Base-by-base conservation (phyloP, 2,888 invertebrate species). In the Nysson spinosus region DNA sequence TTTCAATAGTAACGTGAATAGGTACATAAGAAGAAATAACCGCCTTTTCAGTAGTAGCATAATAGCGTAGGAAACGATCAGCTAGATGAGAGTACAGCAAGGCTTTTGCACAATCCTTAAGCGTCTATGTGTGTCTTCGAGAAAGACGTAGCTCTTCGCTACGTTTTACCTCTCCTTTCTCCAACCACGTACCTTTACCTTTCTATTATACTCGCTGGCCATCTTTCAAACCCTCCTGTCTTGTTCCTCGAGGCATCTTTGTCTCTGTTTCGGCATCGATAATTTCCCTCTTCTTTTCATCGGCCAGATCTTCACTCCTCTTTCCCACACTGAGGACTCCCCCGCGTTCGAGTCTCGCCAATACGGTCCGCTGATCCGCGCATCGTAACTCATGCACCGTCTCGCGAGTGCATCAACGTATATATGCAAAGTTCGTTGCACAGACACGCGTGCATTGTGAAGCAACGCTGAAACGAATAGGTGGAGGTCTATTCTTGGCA, bases 51-150 rank as follows among this genome's bases (percentile, higher is more conserved):
- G 60, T 58, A 51, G 55, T 62, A 66, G 69, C 65, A 60, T 75
- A 75, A 72, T 69, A 50, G 63, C 60, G 63, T 60, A 75, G 65
- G 69, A 74, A 74, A 58, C 74, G 69, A 75, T 75, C 74, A 49
- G 46, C 40, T 60, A 72, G 73, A 75, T 69, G 69, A 69, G 69
- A 68, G 46, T 61, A 42, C 46, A 42, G 22, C 50, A 26, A 52
- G n/a, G 65, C 62, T 69, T 75, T 74, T 75, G 69, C 74, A 72
- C 74, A 75, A 74, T 75, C 69, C 68, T 32, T 46, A 16, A 43
- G 35, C 49, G 44, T 58, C 44, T 61, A n/a, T 49, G 57, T 62
- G 57, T 44, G 39, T 65, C 54, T 51, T 46, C 24, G 32, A 24
- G 28, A 44, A n/a, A 47, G 44, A 50, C 44, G 12, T n/a, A n/a